Percentiles rank a stretch among this genome's conserved stretches.
Evolutionary conservation across 2,888 invertebrate species (phyloP).

Genomic region (Chrysotoxum bicinctum): DNA sequence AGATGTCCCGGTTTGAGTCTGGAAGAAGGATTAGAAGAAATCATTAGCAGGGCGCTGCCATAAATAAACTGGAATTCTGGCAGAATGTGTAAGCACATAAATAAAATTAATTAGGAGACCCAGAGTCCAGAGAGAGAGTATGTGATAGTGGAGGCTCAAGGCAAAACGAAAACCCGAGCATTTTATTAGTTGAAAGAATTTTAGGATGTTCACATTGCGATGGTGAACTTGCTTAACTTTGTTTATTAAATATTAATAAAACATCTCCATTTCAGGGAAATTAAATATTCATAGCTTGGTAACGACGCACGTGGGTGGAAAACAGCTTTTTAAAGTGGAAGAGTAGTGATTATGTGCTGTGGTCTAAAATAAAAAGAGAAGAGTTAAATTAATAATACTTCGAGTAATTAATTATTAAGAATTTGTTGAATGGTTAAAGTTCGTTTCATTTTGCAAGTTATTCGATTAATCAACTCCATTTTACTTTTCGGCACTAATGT

Average conservation of each 20-base stretch:
- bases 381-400: too few species aligned
- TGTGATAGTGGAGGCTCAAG: neutral
- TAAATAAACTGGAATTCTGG: constrained; percentile 32
- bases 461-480: too few species aligned
- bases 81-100: neutral
- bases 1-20: neutral
- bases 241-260: neutral
- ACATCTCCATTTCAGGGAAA: neutral
- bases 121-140: neutral
- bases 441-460: too few species aligned
- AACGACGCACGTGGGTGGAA: too few species aligned
- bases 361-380: too few species aligned
- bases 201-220: neutral
- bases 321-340: too few species aligned
- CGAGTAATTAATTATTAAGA: too few species aligned
- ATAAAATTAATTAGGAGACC: constrained; percentile 12
- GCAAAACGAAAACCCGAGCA: neutral
- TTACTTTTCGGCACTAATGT: too few species aligned
- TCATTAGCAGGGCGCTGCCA: constrained; percentile 52
- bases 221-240: neutral
- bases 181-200: neutral
- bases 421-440: too few species aligned
- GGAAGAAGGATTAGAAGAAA: constrained; percentile 57
- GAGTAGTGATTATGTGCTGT: too few species aligned
- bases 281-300: neutral